phyloP scores from a whole-genome alignment of 2,113 vertebrate genomes.

The Phodopus roborovskii region DNA sequence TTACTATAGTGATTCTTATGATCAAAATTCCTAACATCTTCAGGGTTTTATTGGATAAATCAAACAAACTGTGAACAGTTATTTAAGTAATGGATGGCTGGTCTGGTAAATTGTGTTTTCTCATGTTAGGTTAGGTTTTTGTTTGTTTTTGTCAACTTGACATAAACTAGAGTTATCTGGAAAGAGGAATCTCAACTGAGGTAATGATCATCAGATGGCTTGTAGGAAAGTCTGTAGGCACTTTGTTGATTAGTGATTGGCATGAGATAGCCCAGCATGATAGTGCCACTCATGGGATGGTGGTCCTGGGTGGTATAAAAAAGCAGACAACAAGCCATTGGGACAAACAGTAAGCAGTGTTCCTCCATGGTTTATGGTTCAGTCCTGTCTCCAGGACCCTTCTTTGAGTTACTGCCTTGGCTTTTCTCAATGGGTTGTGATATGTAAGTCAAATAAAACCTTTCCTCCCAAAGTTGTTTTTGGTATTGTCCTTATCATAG shows the following conservation, averaged over 20 bases:
- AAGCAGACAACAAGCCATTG: neutral
- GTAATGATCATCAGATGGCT: neutral
- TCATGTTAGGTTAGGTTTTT: neutral
- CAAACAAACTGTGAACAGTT: neutral
- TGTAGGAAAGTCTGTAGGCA: neutral
- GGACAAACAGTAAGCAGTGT: neutral
- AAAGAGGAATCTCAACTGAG: neutral
- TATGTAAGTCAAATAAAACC: neutral
- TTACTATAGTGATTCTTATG: neutral
- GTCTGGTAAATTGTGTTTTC: conserved; percentile 63
- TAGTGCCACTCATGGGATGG: neutral
- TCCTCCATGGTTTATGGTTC: neutral
- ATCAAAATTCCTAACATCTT: conserved; percentile 11
- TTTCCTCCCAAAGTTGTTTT: neutral
- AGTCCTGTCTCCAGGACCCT: neutral
- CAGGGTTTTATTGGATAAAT: neutral
- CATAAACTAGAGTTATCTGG: neutral
- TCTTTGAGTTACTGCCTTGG: neutral
- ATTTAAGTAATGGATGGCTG: conserved; percentile 5
- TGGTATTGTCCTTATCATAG: neutral
- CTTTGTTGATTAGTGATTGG: neutral
- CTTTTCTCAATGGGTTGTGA: neutral
- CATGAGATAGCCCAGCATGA: neutral
- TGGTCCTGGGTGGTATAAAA: neutral
- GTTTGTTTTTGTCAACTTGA: neutral